Percentiles rank a stretch among this genome's conserved stretches.
These are phyloP conservation scores for Phoxinus dragarum DNA, from an alignment of 2,797 vertebrate species.

Conservation along the genomic window DNA sequence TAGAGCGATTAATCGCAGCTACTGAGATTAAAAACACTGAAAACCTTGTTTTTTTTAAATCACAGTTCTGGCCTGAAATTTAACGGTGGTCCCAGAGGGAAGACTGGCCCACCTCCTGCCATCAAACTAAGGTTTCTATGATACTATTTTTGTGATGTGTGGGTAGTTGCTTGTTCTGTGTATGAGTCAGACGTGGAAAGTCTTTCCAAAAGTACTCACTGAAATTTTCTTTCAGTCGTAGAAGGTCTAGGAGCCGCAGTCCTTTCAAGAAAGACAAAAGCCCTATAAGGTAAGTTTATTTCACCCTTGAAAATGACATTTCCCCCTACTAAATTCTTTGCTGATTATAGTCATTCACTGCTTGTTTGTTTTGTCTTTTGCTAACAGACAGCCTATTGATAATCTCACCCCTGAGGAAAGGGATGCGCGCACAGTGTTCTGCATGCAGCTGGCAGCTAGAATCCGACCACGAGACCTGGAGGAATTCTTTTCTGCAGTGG, in stretches of 20 bases:
- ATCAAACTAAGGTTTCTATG: slow-evolving; percentile 89
- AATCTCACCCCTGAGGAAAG: slow-evolving; percentile 96
- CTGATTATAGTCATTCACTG: not conserved
- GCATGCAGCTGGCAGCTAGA: slow-evolving; percentile 96
- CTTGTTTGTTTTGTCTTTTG: slow-evolving; percentile 1
- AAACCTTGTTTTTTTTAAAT: slow-evolving; percentile 71
- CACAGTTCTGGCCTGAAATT: slow-evolving; percentile 89
- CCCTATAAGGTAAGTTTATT: slow-evolving; percentile 83
- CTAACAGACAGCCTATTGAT: slow-evolving; percentile 88
- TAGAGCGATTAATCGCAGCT: slow-evolving; percentile 43
- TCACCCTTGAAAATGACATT: not conserved
- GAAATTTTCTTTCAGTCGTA: slow-evolving; percentile 72
- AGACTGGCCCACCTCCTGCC: slow-evolving; percentile 89
- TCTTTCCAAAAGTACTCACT: slow-evolving; percentile 26
- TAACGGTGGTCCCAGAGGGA: slow-evolving; percentile 90
- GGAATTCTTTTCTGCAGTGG: slow-evolving; percentile 97
- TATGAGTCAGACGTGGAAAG: slow-evolving; percentile 28
- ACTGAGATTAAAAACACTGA: slow-evolving; percentile 57
- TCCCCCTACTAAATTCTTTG: not conserved
- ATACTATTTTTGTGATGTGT: slow-evolving; percentile 63
- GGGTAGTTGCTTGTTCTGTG: slow-evolving; percentile 59
- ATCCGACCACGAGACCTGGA: slow-evolving; percentile 94
- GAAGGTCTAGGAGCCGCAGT: slow-evolving; percentile 90
- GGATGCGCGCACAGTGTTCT: slow-evolving; percentile 95
- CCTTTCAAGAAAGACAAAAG: slow-evolving; percentile 95